Base-by-base conservation (phyloP, 2,888 invertebrate genomes). In the Parnassius orleans region DNA sequence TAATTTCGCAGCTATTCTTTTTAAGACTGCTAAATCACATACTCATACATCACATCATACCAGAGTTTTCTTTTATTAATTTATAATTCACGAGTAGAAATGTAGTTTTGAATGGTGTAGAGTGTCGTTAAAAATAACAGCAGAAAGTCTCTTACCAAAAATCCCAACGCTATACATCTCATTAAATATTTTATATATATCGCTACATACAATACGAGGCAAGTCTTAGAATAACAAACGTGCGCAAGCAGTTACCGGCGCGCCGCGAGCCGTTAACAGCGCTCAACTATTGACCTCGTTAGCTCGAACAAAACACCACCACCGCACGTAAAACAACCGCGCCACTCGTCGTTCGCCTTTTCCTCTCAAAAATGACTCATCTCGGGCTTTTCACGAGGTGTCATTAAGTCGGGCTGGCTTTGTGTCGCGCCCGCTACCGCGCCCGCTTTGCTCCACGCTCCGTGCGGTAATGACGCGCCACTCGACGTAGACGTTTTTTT, bases 341-440 rank as follows among this genome's bases (percentile, higher is more conserved):
- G 74, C 76, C 83, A 86, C 86, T 89, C 80, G 79, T 80, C 86
- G 87, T 83, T 84, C 80, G 89, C 90, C 89, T 90, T 90, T 90
- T 91, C 84, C 88, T 86, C 90, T 90, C 86, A 81, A 89, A 90
- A 88, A 88, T 88, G 90, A 89, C 90, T 90, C 90, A 90, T 90
- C 90, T 84, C 87, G 83, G 78, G 84, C 84, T 87, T 87, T 86
- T 64, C 63, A 64, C 86, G 84, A 81, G 83, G 84, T 87, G 86
- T 89, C 87, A 89, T 89, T 90, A 89, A 90, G 90, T 87, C 87
- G 84, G 83, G 74, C 76, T 69, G 74, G 80, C 83, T 86, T 85
- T 84, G 82, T 83, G 72, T 65, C 68, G 69, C 71, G 60, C 66
- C 67, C 72, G 74, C 69, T 70, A 70, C 68, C 69, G 68, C 70